Evolutionary conservation across 2,888 invertebrate species (phyloP).

Genomic region (Leptopilina drosophilae): DNA sequence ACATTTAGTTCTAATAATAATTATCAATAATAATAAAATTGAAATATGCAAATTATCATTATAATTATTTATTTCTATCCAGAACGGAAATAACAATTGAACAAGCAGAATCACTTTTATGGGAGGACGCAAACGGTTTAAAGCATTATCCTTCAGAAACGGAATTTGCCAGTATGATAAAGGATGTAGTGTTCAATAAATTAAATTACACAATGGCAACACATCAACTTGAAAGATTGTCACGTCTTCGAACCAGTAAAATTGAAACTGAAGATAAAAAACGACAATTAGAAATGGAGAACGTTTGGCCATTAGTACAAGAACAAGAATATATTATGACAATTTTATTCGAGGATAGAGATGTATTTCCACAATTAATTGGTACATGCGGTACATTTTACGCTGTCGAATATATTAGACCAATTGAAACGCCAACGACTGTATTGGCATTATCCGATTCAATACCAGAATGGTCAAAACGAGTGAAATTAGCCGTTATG

Average conservation of each 20-base stretch:
- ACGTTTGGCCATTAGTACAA: slow-evolving; percentile 82
- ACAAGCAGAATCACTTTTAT: slow-evolving; percentile 77
- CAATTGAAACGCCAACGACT: slow-evolving; percentile 79
- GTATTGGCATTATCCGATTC: slow-evolving; percentile 79
- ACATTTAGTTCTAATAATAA: no score
- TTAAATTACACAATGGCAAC: slow-evolving; percentile 79
- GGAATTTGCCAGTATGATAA: slow-evolving; percentile 79
- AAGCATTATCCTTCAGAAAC: slow-evolving; percentile 79
- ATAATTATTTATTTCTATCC: neutral
- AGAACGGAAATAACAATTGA: slow-evolving; percentile 72
- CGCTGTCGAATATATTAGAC: slow-evolving; percentile 82
- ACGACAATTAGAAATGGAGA: slow-evolving; percentile 80
- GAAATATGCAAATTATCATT: no score
- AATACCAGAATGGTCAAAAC: slow-evolving; percentile 80
- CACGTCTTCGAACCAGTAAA: slow-evolving; percentile 77
- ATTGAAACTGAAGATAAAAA: slow-evolving; percentile 74
- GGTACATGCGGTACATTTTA: slow-evolving; percentile 83
- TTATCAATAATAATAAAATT: no score
- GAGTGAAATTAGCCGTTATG: slow-evolving; percentile 80
- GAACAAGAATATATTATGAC: slow-evolving; percentile 84
- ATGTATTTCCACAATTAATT: slow-evolving; percentile 82
- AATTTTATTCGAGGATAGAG: slow-evolving; percentile 80
- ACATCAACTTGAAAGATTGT: slow-evolving; percentile 78
- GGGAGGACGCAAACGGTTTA: slow-evolving; percentile 75
- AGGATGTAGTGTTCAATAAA: slow-evolving; percentile 78